Percentiles rank a stretch among this genome's conserved stretches.
Conservation (phyloP, 2,797 vertebrate genomes). For the Gambelia wislizenii region DNA sequence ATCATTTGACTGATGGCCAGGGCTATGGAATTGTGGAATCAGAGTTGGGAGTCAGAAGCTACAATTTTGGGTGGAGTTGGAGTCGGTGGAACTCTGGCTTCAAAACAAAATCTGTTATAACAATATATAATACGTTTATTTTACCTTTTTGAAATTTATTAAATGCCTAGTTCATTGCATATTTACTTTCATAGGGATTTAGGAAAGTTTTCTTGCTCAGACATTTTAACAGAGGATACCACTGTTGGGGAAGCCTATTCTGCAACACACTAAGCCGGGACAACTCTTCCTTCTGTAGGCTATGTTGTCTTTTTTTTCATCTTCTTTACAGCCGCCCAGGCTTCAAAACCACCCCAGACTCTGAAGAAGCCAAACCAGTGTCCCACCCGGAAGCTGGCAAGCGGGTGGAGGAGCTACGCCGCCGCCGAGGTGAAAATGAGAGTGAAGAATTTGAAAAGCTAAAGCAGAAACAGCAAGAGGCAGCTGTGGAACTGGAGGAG, state of each 20-base stretch:
- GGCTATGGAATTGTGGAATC: no score
- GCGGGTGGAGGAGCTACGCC: conserved; percentile 91
- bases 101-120: no score
- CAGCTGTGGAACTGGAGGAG: conserved; percentile 91
- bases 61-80: no score
- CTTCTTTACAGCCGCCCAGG: conserved; percentile 79
- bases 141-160: no score
- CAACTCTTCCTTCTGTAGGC: neutral
- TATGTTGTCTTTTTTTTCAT: accelerated
- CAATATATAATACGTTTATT: no score
- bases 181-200: no score
- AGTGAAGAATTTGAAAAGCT: conserved; percentile 92
- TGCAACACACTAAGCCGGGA: neutral
- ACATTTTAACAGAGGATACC: no score
- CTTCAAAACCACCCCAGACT: conserved; percentile 73
- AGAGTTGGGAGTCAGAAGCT: no score
- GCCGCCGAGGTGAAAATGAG: conserved; percentile 90
- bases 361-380: conserved; percentile 72
- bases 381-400: conserved; percentile 87
- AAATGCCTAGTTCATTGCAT: no score
- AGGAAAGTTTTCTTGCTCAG: no score
- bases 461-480: conserved; percentile 94
- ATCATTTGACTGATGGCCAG: neutral
- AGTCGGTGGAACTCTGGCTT: no score
- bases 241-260: neutral